Base-by-base conservation (phyloP, 2,797 vertebrate genomes). In the Scolopax rusticola region DNA sequence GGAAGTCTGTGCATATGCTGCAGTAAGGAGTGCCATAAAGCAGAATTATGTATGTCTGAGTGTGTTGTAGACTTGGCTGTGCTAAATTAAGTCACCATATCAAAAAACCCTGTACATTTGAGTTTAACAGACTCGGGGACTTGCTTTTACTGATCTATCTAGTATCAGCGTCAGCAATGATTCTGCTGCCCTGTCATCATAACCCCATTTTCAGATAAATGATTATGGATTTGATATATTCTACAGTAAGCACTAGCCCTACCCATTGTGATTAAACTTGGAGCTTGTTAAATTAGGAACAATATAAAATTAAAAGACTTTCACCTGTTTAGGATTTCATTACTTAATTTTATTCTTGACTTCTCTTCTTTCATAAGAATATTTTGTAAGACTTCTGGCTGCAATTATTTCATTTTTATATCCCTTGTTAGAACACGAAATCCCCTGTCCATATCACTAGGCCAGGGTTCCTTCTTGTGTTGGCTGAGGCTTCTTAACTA, bases 141-240 rank as follows among this genome's bases (percentile, higher is more conserved):
- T 86, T 93, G 93, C 71, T 80, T 92, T 82, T 76, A 23, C 85
- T 84, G 61, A 89, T 86, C 60, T 86, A 7, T 73, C 95, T 25
- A 75, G 83, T 78, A 93, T 89, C 60, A 91, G 71, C 59, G 69
- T 91, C 74, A 95, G 63, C 65, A 74, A 59, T 92, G 89, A 86
- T 73, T 54, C 73, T 64, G 47, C 80, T 95, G 87, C 75, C 85
- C 93, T 96, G 79, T 94, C 93, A 60, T 95, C 77, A 43, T 96
- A 96, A 96, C 90, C 90, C 77, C 95, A 70, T 96, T 95, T 97
- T 91, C 88, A 92, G 68, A 70, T 95, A 94, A 97, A 95, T 79
- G 45, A 85, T 94, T 95, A 82, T 84, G 93, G 90, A 94, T 96
- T 94, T 96, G 75, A 85, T 85, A 90, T 61, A 64, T 97, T 89